phyloP scores from a whole-genome alignment of 1,140 invertebrate genomes.

The Piezodorus guildinii region DNA sequence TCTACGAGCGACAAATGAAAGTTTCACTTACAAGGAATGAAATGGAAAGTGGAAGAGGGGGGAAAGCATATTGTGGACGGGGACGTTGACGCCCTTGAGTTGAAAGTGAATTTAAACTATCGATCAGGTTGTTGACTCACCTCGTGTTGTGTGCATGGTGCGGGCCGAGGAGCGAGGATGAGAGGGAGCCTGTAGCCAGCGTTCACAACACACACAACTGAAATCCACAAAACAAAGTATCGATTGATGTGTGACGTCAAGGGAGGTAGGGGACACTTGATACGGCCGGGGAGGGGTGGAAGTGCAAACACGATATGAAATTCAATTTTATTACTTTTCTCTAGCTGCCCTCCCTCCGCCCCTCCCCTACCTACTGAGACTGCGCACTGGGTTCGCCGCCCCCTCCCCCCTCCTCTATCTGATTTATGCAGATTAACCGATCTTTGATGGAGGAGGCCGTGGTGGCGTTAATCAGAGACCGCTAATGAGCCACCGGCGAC shows the following conservation, averaged over 20 bases:
- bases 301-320: slow-evolving; percentile 31
- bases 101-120: slow-evolving; percentile 14
- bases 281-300: slow-evolving; percentile 23
- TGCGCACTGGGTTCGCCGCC: slow-evolving; percentile 13
- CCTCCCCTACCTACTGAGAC: slow-evolving; percentile 8
- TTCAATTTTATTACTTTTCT: slow-evolving; percentile 31
- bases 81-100: slow-evolving; percentile 1
- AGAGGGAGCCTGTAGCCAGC: not conserved
- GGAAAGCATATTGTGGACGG: slow-evolving; percentile 7
- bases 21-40: slow-evolving; percentile 9
- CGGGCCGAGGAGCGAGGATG: not conserved
- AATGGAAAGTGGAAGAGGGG: not conserved
- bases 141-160: slow-evolving; percentile 9
- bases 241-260: slow-evolving; percentile 26
- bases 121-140: slow-evolving; percentile 7
- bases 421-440: no score
- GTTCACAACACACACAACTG: slow-evolving; percentile 22
- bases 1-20: not conserved
- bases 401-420: not conserved
- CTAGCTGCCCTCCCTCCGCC: slow-evolving; percentile 22
- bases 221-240: slow-evolving; percentile 27
- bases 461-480: no score
- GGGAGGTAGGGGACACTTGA: slow-evolving; percentile 23
- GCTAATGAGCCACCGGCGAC: no score
- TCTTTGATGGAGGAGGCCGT: no score